Evolutionary conservation across 2,888 invertebrate species (phyloP).

Genomic region (Hoplodrina blanda): DNA sequence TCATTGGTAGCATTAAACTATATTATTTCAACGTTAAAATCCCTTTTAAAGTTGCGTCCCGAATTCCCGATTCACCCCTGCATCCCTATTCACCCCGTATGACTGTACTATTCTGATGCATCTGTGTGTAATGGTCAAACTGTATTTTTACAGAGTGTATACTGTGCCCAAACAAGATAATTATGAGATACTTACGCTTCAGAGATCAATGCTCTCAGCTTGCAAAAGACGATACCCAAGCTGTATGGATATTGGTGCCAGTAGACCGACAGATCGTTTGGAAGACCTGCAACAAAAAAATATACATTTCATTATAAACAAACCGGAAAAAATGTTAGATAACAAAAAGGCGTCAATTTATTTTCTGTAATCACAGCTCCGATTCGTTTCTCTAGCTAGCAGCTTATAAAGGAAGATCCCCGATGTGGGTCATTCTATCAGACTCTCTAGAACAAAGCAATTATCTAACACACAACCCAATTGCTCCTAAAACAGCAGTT

Average conservation of each 20-base stretch:
- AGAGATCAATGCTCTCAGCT: constrained; percentile 94
- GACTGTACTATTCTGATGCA: too few species aligned
- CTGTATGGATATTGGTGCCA: constrained; percentile 97
- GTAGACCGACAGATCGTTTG: constrained; percentile 95
- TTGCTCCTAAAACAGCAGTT: not conserved
- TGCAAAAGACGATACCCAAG: constrained; percentile 95
- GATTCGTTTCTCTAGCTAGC: too few species aligned
- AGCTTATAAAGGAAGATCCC: too few species aligned
- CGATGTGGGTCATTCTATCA: too few species aligned
- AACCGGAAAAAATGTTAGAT: not conserved
- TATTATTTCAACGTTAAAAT: too few species aligned
- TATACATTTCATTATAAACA: not conserved
- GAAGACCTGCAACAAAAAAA: constrained; percentile 93
- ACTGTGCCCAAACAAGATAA: not conserved
- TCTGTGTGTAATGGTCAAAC: too few species aligned
- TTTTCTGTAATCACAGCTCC: too few species aligned
- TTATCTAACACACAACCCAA: constrained; percentile 2
- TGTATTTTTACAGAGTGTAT: not conserved
- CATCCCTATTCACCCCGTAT: too few species aligned
- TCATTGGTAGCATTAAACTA: too few species aligned
- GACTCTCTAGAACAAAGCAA: not conserved
- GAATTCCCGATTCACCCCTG: too few species aligned
- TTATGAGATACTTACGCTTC: constrained; percentile 93
- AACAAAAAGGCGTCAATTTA: too few species aligned
- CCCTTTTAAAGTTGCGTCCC: too few species aligned